phyloP scores from a whole-genome alignment of 64 coral and sea anemone genomes.

The Cladopsammia gracilis region DNA sequence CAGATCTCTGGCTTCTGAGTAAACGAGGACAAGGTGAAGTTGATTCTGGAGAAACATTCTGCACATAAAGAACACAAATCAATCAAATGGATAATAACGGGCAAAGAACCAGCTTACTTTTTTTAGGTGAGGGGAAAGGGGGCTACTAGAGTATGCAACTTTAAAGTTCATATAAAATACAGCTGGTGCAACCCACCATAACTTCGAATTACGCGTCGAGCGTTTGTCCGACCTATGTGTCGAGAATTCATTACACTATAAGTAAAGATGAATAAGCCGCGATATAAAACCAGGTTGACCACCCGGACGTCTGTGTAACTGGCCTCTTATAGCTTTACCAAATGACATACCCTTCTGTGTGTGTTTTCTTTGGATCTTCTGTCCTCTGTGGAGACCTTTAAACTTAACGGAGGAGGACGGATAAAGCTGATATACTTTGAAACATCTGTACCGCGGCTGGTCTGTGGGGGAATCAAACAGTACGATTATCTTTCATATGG shows the following conservation, averaged over 20 bases:
- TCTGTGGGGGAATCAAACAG: constrained; percentile 44
- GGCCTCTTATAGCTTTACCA: too few species aligned
- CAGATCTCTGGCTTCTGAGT: constrained; percentile 28
- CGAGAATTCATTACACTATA: too few species aligned
- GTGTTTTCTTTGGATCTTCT: constrained; percentile 3
- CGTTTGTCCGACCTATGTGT: too few species aligned
- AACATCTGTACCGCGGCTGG: constrained; percentile 74
- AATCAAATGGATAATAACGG: background rate
- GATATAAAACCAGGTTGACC: too few species aligned
- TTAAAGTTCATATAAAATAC: too few species aligned
- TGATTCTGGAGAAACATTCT: background rate
- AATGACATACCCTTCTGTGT: background rate
- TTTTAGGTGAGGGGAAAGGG: too few species aligned
- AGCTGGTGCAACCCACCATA: too few species aligned
- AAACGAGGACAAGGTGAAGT: constrained; percentile 51
- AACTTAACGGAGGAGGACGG: constrained; percentile 52
- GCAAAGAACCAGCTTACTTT: too few species aligned
- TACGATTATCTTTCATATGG: background rate
- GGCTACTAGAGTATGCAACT: too few species aligned
- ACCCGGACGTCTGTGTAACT: too few species aligned
- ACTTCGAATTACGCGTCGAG: too few species aligned
- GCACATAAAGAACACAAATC: background rate
- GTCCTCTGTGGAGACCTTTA: constrained; percentile 24
- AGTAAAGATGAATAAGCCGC: too few species aligned
- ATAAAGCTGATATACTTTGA: constrained; percentile 89